These are phyloP conservation scores for Antennarius striatus DNA, from an alignment of 2,113 vertebrate genomes.

Conservation along the genomic window DNA sequence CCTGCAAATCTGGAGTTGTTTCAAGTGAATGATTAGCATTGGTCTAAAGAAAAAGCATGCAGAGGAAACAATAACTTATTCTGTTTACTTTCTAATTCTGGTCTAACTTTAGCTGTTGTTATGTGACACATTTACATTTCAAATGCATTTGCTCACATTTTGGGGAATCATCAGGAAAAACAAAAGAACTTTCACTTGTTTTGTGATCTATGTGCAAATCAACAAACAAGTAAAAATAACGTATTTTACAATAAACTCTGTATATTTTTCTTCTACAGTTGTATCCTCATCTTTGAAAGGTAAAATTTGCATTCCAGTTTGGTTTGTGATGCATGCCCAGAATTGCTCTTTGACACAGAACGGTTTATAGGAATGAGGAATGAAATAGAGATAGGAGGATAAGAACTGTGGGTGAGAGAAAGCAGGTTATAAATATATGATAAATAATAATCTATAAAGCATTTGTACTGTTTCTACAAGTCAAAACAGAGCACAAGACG, in stretches of 20 bases:
- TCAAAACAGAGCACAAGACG: conserved; percentile 62
- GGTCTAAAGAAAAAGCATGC: neutral
- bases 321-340: neutral
- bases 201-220: conserved; percentile 3
- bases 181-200: conserved; percentile 27
- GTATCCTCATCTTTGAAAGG: conserved; percentile 60
- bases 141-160: conserved; percentile 20
- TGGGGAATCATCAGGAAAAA: conserved; percentile 10
- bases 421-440: too few species aligned
- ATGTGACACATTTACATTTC: conserved; percentile 55
- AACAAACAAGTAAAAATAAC: conserved; percentile 1
- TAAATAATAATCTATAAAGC: neutral
- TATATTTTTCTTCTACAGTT: conserved; percentile 43
- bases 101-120: conserved; percentile 29
- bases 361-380: neutral
- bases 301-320: conserved; percentile 35
- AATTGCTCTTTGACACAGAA: neutral
- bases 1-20: conserved; percentile 19
- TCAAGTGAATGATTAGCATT: conserved; percentile 11
- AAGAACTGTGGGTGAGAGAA: neutral
- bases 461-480: conserved; percentile 27
- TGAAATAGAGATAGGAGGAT: neutral
- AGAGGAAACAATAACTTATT: neutral
- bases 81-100: neutral
- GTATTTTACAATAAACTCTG: conserved; percentile 12